Base-by-base conservation (phyloP, 2,888 invertebrate species). In the Andrena hattorfiana region DNA sequence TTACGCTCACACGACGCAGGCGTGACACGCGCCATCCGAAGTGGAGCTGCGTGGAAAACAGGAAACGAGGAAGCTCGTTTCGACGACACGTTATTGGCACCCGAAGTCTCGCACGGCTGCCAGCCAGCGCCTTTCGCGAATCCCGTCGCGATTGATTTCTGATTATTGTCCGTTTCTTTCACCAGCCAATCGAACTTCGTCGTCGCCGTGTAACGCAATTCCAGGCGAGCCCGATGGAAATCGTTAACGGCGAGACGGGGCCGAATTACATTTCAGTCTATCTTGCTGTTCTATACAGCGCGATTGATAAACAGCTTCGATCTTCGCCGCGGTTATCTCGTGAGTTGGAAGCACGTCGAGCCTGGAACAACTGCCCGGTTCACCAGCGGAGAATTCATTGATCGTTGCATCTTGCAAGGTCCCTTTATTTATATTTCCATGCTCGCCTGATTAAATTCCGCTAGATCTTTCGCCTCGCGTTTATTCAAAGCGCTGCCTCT, bases 221-320 rank as follows among this genome's bases (percentile, higher is more conserved):
- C 54, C 68, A 35, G 59, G 54, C 75, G 77, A 81, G 59, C 78
- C 49, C 54, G 67, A 81, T 87, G 69, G 75, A 67, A 79, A 85
- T 83, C 77, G 76, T 77, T 81, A 83, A 60, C 79, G 76, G 67
- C 42, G 71, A 68, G 70, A 75, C 71, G 64, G 54, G 70, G 48
- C 51, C 70, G 75, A 87, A 83, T 87, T 85, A 87, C 84, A 79
- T 85, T 85, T 75, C 79, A 79, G 83, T 87, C 75, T 70, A 67
- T 56, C 20, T 62, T 8, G 13, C 60, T 54, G 70, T 67, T 75
- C 49, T 69, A 28, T 23, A 42, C 23, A 51, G 60, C 13, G 35
- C 49, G 64, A 70, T 64, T 77, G 72, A 80, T 85, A 85, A 68
- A 28, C 69, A 49, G 28, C 60, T 28, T 69, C 62, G 75, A 62